Conservation (phyloP, 2,888 invertebrate genomes). For the Calameuta pallipes region DNA sequence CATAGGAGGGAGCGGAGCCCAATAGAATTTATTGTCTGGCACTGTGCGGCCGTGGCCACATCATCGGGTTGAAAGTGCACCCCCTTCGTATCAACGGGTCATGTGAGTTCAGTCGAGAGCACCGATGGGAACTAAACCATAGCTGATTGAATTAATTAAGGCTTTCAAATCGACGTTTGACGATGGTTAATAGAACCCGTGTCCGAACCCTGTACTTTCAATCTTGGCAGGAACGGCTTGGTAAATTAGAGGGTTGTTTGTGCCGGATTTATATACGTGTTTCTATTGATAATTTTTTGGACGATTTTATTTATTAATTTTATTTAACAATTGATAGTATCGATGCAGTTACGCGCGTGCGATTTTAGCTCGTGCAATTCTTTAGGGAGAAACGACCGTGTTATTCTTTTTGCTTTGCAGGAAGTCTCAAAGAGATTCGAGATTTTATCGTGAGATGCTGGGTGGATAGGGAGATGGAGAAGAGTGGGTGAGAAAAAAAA, state of each 20-base stretch:
- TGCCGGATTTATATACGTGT: background rate
- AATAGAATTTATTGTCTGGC: conserved; percentile 36
- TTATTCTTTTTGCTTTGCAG: background rate
- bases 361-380: too few species aligned
- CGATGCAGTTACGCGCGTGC: too few species aligned
- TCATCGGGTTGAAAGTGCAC: conserved; percentile 8
- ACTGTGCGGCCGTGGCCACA: conserved; percentile 18
- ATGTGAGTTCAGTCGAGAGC: conserved; percentile 26
- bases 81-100: conserved; percentile 25
- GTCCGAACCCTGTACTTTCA: background rate
- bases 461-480: background rate
- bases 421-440: background rate
- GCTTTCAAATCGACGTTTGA: background rate
- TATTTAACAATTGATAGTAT: too few species aligned
- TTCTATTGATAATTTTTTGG: background rate
- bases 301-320: background rate
- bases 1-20: conserved; percentile 14
- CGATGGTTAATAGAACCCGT: background rate
- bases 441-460: background rate
- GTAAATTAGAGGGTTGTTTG: background rate
- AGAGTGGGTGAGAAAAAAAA: background rate
- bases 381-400: background rate
- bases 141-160: conserved; percentile 16
- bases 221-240: background rate
- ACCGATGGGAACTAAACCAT: conserved; percentile 11